Percentiles rank a stretch among this genome's conserved stretches.
Conservation (phyloP, 2,113 vertebrate genomes). For the Pelodiscus sinensis region DNA sequence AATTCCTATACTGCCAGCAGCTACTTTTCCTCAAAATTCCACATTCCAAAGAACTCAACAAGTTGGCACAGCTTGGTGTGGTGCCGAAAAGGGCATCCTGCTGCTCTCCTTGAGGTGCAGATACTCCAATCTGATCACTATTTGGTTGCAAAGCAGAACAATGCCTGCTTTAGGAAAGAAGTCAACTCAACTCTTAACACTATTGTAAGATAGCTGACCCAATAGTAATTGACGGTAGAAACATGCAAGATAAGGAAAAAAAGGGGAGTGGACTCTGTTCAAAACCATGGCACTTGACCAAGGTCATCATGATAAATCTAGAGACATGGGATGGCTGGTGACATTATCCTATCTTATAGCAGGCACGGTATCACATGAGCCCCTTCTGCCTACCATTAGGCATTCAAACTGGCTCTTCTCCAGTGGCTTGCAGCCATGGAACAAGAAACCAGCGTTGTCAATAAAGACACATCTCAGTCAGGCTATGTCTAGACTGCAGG, state of each 20-base stretch:
- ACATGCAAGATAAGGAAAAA: not conserved
- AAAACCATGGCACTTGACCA: not conserved
- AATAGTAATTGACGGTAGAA: not conserved
- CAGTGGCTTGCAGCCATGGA: not conserved
- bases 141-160: slow-evolving; percentile 7
- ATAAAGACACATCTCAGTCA: not conserved
- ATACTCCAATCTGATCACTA: not conserved
- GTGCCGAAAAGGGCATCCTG: not conserved
- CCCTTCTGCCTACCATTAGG: not conserved
- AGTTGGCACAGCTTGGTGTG: not conserved
- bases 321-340: not conserved
- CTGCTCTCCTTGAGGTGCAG: not conserved
- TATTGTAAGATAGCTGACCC: not conserved
- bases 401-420: not conserved
- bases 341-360: not conserved
- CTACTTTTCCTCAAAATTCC: not conserved
- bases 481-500: no score
- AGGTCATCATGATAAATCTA: not conserved
- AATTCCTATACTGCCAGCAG: not conserved
- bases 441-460: not conserved
- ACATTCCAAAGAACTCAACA: not conserved
- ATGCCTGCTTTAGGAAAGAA: not conserved
- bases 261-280: not conserved
- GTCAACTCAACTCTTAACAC: not conserved
- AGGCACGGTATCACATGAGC: accelerated